These are phyloP conservation scores for Lamellibrachia luymesi DNA, from an alignment of 1,140 invertebrate genomes.

Conservation along the genomic window DNA sequence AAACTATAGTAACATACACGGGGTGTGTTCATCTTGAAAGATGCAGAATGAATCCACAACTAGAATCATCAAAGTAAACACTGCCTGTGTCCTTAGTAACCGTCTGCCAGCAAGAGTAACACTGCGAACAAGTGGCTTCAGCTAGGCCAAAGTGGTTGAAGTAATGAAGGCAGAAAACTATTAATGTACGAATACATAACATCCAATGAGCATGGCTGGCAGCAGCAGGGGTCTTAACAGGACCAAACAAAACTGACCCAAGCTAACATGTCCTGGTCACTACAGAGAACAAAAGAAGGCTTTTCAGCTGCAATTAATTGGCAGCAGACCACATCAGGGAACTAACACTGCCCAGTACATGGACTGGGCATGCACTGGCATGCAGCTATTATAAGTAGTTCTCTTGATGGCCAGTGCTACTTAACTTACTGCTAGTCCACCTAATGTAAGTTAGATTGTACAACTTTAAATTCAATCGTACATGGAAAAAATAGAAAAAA, in stretches of 20 bases:
- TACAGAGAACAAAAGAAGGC: not conserved
- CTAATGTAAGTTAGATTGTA: too few species aligned
- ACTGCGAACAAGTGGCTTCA: not conserved
- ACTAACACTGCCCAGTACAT: not conserved
- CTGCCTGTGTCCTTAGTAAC: not conserved
- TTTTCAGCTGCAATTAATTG: conserved; percentile 5
- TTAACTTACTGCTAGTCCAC: not conserved
- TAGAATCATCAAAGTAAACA: not conserved
- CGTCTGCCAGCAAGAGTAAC: not conserved
- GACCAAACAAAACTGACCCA: not conserved
- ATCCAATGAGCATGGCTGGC: not conserved
- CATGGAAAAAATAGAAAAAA: too few species aligned
- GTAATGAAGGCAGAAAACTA: not conserved
- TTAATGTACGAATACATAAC: not conserved
- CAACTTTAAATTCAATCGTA: too few species aligned
- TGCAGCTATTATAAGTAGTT: too few species aligned
- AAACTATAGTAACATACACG: not conserved
- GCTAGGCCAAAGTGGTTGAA: not conserved
- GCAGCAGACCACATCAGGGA: not conserved
- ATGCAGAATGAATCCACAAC: not conserved
- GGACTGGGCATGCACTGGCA: too few species aligned
- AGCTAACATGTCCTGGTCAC: conserved; percentile 3
- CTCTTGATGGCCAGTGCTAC: too few species aligned
- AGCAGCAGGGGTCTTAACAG: not conserved
- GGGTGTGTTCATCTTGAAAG: not conserved